These are phyloP conservation scores for Macrostomum lignano DNA, from an alignment of 1,140 invertebrate species.

Conservation along the genomic window DNA sequence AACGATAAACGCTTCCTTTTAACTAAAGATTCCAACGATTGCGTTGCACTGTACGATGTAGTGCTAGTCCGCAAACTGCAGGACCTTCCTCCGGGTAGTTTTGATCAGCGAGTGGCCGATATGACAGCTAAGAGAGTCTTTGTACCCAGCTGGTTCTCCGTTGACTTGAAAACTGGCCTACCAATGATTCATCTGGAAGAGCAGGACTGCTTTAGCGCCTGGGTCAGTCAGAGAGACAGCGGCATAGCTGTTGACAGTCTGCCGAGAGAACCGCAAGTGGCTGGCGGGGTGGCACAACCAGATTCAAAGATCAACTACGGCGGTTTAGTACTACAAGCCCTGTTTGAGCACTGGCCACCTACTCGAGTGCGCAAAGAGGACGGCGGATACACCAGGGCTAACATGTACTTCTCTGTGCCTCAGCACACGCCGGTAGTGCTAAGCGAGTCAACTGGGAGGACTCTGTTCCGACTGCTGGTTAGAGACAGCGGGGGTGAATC, in stretches of 20 bases:
- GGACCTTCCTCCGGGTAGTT: conserved; percentile 63
- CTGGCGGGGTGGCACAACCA: conserved; percentile 3
- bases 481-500: too few relatives aligned
- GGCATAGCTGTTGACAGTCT: conserved; percentile 40
- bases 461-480: too few relatives aligned
- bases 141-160: conserved; percentile 96
- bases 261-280: conserved; percentile 8
- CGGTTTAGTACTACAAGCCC: too few relatives aligned
- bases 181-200: conserved; percentile 89
- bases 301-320: conserved; percentile 59
- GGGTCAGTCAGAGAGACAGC: conserved; percentile 81
- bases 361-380: too few relatives aligned
- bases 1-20: conserved; percentile 86
- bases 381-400: too few relatives aligned
- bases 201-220: conserved; percentile 81
- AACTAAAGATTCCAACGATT: conserved; percentile 77
- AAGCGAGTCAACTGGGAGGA: too few relatives aligned
- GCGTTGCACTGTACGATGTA: conserved; percentile 83
- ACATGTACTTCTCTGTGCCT: too few relatives aligned
- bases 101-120: conserved; percentile 77
- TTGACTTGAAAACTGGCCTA: conserved; percentile 92
- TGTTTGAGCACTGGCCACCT: too few relatives aligned
- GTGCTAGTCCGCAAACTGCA: conserved; percentile 50
- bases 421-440: too few relatives aligned
- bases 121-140: conserved; percentile 67